Conservation (phyloP, 2,888 invertebrate genomes). For the Idaea straminata region DNA sequence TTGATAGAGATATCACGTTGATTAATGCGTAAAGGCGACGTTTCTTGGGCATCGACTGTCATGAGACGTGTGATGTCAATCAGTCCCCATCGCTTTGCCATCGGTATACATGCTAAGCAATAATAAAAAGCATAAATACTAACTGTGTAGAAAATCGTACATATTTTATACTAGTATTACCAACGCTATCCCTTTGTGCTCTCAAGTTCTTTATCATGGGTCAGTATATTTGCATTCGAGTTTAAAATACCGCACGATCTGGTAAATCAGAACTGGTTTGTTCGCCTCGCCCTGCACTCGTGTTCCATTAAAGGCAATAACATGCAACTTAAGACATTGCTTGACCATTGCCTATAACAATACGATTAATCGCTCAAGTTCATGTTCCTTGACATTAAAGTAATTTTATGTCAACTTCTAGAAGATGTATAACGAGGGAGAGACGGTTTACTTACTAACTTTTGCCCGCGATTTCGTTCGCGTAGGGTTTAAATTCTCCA, state of each 20-base stretch:
- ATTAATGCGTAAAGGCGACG: no score
- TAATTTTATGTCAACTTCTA: not conserved
- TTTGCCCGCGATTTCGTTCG: no score
- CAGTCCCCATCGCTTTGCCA: no score
- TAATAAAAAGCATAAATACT: no score
- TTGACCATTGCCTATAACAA: constrained; percentile 8
- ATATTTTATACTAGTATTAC: constrained; percentile 13
- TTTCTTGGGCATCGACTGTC: no score
- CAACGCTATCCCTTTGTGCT: constrained; percentile 47
- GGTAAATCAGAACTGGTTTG: constrained; percentile 75
- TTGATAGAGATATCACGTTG: no score
- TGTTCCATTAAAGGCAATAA: constrained; percentile 48
- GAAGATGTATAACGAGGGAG: not conserved
- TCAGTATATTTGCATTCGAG: constrained; percentile 69
- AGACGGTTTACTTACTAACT: no score
- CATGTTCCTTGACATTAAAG: constrained; percentile 7
- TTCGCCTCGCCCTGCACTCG: constrained; percentile 47
- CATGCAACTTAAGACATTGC: constrained; percentile 1
- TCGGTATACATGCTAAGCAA: no score
- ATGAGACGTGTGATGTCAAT: no score
- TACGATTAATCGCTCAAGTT: constrained; percentile 16
- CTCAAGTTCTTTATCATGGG: constrained; percentile 67
- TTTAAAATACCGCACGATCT: constrained; percentile 74
- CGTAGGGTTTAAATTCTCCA: no score
- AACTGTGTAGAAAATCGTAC: no score